Percentiles rank a stretch among this genome's conserved stretches.
Conservation (phyloP, 2,113 vertebrate species). For the Alethe diademata region DNA sequence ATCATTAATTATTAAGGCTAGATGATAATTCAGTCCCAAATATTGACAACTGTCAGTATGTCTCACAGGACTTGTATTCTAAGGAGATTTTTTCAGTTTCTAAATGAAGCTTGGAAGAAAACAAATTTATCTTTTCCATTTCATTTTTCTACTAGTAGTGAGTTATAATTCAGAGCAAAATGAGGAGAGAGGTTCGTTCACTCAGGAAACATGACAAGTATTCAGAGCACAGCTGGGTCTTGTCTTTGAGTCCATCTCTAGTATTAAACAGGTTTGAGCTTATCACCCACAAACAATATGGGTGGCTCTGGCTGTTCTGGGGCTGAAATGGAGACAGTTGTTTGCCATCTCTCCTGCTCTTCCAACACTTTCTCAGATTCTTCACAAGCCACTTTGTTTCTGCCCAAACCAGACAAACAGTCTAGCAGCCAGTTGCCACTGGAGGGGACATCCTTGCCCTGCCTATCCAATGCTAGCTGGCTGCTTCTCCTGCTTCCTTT, state of each 20-base stretch:
- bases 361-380: neutral
- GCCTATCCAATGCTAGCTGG: fast-evolving
- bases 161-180: neutral
- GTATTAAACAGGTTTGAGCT: neutral
- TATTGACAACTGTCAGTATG: neutral
- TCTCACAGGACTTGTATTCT: neutral
- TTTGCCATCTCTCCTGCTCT: neutral
- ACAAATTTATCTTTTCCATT: neutral
- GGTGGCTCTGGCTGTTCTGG: neutral
- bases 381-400: neutral
- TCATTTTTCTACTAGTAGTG: neutral
- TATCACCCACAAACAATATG: neutral
- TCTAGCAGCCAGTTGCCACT: neutral
- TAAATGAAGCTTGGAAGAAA: neutral
- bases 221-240: neutral
- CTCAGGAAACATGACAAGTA: neutral
- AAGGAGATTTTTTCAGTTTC: neutral
- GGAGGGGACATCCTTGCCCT: neutral
- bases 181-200: neutral
- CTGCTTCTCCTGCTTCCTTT: neutral
- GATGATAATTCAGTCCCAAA: neutral
- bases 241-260: neutral
- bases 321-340: neutral
- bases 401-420: neutral
- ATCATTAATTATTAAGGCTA: neutral